Conservation (phyloP, 2,888 invertebrate genomes). For the Campoletis raptor region DNA sequence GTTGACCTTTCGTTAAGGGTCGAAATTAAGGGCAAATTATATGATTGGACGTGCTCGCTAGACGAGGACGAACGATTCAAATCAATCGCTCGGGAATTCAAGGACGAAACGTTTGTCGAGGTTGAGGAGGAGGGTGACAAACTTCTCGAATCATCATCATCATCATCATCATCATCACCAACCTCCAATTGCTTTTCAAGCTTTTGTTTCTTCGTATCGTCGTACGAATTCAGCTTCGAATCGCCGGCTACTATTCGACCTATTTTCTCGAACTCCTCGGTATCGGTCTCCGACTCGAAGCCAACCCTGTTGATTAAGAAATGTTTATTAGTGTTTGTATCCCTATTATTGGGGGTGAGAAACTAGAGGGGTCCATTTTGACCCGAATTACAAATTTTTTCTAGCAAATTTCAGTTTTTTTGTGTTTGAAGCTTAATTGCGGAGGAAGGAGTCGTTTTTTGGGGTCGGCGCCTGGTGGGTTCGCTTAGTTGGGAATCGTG, state of each 20-base stretch:
- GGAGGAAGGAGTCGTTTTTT: too few relatives aligned
- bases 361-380: not conserved
- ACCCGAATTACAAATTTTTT: not conserved
- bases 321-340: not conserved
- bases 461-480: too few relatives aligned
- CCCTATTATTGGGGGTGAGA: too few relatives aligned
- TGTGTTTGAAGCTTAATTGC: not conserved
- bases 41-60: slow-evolving; percentile 77
- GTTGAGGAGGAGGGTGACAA: slow-evolving; percentile 81
- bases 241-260: slow-evolving; percentile 86
- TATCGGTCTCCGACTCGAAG: slow-evolving; percentile 93
- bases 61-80: slow-evolving; percentile 75
- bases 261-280: slow-evolving; percentile 93
- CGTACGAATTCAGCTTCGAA: slow-evolving; percentile 79
- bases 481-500: too few relatives aligned
- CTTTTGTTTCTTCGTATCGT: slow-evolving; percentile 74
- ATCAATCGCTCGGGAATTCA: slow-evolving; percentile 77
- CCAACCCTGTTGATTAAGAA: slow-evolving; percentile 86
- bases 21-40: slow-evolving; percentile 77
- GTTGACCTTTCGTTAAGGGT: slow-evolving; percentile 76
- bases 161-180: slow-evolving; percentile 78
- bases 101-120: slow-evolving; percentile 81
- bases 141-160: slow-evolving; percentile 80
- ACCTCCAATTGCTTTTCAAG: slow-evolving; percentile 83
- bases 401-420: not conserved